Conservation (phyloP, 2,888 invertebrate genomes). For the Monoplex corrugatus region DNA sequence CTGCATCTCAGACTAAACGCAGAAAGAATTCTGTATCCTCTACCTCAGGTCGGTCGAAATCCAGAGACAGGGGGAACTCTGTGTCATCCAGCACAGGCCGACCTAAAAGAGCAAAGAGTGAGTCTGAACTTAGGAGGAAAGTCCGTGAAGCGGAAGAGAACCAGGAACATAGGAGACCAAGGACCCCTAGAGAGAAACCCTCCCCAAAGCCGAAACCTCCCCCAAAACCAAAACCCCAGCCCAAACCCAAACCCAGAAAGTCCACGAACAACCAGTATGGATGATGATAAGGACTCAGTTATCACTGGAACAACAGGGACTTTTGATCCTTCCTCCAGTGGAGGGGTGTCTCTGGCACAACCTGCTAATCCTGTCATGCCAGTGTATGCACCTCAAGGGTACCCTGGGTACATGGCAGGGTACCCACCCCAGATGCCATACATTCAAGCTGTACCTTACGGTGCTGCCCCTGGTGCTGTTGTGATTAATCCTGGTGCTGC, state of each 20-base stretch:
- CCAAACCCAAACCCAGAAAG: slow-evolving; percentile 70
- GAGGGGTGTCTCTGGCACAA: not conserved
- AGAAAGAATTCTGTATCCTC: slow-evolving; percentile 46
- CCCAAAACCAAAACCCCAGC: slow-evolving; percentile 46
- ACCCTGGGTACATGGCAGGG: slow-evolving; percentile 25
- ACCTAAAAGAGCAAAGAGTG: slow-evolving; percentile 9
- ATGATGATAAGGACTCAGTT: not conserved
- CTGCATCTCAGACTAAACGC: slow-evolving; percentile 66
- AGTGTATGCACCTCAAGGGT: slow-evolving; percentile 32
- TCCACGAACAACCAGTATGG: slow-evolving; percentile 57
- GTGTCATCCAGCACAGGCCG: not conserved
- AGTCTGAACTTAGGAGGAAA: slow-evolving; percentile 16
- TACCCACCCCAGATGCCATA: slow-evolving; percentile 49
- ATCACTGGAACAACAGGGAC: not conserved
- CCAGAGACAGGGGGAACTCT: slow-evolving; percentile 40
- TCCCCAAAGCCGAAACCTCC: not conserved
- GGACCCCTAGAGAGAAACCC: not conserved
- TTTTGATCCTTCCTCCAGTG: slow-evolving; percentile 10
- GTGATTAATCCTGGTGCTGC: slow-evolving; percentile 34
- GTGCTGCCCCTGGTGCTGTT: slow-evolving; percentile 18
- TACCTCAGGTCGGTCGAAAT: slow-evolving; percentile 38
- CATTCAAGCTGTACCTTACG: slow-evolving; percentile 47
- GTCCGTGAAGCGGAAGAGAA: not conserved
- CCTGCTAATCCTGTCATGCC: not conserved
- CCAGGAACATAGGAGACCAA: not conserved